Base-by-base conservation (phyloP, 2,888 invertebrate species). In the Scrobipalpa atriplicella region DNA sequence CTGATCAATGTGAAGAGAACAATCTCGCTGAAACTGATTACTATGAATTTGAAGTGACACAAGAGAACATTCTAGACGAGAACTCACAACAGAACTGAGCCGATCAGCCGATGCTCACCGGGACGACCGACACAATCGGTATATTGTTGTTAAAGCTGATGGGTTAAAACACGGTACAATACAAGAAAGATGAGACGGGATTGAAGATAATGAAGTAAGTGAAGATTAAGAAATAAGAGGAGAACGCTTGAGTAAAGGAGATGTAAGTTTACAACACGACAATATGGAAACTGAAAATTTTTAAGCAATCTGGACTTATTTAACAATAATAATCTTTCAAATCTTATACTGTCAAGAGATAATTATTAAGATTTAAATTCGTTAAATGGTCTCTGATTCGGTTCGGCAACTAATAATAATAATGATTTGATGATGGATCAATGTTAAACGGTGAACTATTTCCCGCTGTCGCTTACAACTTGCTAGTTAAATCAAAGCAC, bases 81-180 rank as follows among this genome's bases (percentile, higher is more conserved):
- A 51, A 19, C 16, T 29, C 38, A 38, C 62, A 62, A 52, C 19
- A 13, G 13, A 11, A 62, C 21, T 47, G 62, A 47, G 13, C 52
- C 18, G 13, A 51, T 51, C 8, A n/a, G n/a, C n/a, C n/a, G n/a
- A 51, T 62, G 11, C 39, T 39, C 47, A 41, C 18, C 36, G 38
- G 61, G 61, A 62, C 62, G 61, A 43, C 52, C 8, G 19, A 36
- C 19, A 62, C 62, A 43, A 62, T 62, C 62, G 62, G n/a, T 43
- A 39, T 39, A 62, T 62, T 62, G 62, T 62, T 62, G 62, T 11
- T 62, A 19, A 43, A 43, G 41, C 43, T 18, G 41, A 39, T 62
- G 62, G 43, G 13, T 21, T 43, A 7, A 2, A 8, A 2, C 11
- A 36, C 10, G 63, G 52, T 63, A 8, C 13, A 63, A 51, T 6